These are phyloP conservation scores for Labia minor DNA, from an alignment of 2,888 invertebrate genomes.

Conservation along the genomic window DNA sequence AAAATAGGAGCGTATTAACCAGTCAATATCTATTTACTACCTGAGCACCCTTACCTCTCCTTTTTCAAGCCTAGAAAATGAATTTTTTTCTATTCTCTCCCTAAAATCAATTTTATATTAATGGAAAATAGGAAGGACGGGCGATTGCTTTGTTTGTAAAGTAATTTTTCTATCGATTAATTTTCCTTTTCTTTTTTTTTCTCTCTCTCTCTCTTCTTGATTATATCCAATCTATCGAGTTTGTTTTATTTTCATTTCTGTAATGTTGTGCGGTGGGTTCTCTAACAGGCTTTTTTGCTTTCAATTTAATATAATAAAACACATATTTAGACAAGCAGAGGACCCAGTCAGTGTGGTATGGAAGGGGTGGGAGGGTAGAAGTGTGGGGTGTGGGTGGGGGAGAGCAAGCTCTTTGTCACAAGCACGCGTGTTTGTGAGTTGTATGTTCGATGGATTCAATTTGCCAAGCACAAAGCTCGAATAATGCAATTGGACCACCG, in stretches of 20 bases:
- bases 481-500: conserved; percentile 9
- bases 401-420: background rate
- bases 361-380: too few species aligned
- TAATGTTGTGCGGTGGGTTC: background rate
- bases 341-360: background rate
- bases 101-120: conserved; percentile 5
- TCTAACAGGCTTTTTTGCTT: conserved; percentile 13
- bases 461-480: conserved; percentile 1
- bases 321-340: conserved; percentile 2
- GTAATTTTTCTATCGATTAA: conserved; percentile 13
- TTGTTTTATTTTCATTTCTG: conserved; percentile 8
- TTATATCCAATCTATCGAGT: background rate
- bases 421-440: background rate
- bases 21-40: background rate
- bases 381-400: too few species aligned
- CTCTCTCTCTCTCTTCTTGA: too few species aligned
- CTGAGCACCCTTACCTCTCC: too few species aligned
- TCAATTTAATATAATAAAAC: conserved; percentile 13
- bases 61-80: too few species aligned
- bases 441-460: conserved; percentile 3
- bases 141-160: background rate
- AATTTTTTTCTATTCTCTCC: too few species aligned
- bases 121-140: background rate
- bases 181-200: background rate
- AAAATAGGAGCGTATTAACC: background rate